Evolutionary conservation across 2,113 vertebrate genomes (phyloP).

Genomic region (Astur gentilis): DNA sequence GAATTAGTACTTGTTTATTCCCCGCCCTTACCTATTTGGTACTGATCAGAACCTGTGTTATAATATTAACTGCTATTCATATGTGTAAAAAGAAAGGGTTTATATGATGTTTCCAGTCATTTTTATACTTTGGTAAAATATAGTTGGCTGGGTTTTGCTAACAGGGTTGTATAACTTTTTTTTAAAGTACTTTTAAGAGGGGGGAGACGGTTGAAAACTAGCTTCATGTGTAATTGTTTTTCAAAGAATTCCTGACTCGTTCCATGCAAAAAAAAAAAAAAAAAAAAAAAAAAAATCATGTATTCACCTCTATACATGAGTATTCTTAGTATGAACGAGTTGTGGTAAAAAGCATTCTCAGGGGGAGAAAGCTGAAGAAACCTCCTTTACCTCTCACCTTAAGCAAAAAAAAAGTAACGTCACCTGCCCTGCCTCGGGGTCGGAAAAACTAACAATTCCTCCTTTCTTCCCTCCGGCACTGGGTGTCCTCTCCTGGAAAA

Average conservation of each 20-base stretch:
- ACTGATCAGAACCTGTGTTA: constrained; percentile 17
- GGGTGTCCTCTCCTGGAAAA: background rate
- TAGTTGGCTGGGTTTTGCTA: constrained; percentile 51
- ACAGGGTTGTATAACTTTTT: constrained; percentile 28
- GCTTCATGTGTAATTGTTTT: background rate
- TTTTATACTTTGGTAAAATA: constrained; percentile 62
- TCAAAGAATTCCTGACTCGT: background rate
- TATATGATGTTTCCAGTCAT: constrained; percentile 36
- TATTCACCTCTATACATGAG: background rate
- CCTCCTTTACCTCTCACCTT: background rate
- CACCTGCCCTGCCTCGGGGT: background rate
- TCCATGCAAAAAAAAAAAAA: background rate
- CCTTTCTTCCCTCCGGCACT: background rate
- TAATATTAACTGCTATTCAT: constrained; percentile 22
- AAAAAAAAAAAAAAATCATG: background rate
- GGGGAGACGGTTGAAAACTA: constrained; percentile 1
- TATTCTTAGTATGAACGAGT: background rate
- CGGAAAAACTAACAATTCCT: background rate
- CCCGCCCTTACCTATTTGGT: background rate
- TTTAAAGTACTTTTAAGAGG: constrained; percentile 1
- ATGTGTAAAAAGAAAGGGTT: constrained; percentile 48
- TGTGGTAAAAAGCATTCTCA: background rate
- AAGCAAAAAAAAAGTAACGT: background rate
- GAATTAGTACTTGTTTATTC: constrained; percentile 1
- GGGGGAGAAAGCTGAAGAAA: background rate